These are phyloP conservation scores for Engystomops pustulosus DNA, from an alignment of 2,113 vertebrate genomes.

Conservation along the genomic window DNA sequence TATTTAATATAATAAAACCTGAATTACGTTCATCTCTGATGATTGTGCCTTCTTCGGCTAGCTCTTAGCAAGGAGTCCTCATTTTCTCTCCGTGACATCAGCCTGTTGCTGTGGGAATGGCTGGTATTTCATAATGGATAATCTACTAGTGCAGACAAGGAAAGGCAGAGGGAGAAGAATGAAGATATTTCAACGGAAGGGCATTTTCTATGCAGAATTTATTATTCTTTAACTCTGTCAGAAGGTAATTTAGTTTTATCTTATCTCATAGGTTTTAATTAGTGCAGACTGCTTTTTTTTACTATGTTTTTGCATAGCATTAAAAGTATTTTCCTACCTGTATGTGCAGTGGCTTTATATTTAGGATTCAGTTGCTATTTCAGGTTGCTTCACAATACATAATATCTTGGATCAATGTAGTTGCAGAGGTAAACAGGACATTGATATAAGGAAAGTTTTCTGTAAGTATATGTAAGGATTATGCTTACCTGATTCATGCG, in stretches of 20 bases:
- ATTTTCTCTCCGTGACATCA: constrained; percentile 27
- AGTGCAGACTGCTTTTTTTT: neutral
- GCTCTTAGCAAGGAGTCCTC: constrained; percentile 34
- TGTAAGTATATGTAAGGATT: neutral
- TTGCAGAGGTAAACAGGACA: neutral
- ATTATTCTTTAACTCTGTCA: neutral
- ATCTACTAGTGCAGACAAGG: constrained; percentile 29
- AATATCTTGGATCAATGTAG: no score
- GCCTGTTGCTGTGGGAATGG: constrained; percentile 37
- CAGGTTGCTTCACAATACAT: no score
- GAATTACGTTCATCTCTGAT: neutral
- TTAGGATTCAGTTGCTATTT: neutral
- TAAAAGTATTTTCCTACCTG: neutral
- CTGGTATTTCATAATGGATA: constrained; percentile 53
- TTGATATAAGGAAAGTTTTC: neutral
- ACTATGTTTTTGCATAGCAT: neutral
- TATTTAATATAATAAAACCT: neutral
- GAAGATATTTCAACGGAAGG: neutral
- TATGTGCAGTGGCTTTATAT: neutral
- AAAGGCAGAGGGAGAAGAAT: constrained; percentile 29
- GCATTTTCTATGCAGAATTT: neutral
- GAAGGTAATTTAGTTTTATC: constrained; percentile 2
- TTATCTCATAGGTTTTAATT: neutral
- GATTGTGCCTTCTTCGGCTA: neutral
- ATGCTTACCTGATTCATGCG: no score